Percentiles rank a stretch among this genome's conserved stretches.
Conservation (phyloP, 35 echinoderm and acorn worm genomes). For the Holothuria glaberrima region DNA sequence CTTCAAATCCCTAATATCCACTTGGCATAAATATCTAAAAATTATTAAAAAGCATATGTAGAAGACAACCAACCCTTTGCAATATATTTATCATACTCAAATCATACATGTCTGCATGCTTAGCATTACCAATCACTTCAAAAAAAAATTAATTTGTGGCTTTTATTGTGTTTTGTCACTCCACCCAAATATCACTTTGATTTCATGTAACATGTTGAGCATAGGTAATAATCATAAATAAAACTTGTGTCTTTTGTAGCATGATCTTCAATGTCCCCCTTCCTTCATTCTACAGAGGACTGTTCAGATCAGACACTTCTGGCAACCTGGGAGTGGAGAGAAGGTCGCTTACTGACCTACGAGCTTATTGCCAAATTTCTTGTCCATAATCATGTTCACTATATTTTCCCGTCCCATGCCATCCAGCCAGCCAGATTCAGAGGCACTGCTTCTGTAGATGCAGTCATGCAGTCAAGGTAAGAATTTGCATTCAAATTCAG, state of each 20-base stretch:
- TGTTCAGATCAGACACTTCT: constrained; percentile 13
- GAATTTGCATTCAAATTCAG: neutral
- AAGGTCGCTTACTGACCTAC: constrained; percentile 93
- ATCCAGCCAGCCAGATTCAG: constrained; percentile 79
- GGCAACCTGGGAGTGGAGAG: constrained; percentile 96
- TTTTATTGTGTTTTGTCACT: too few relatives aligned
- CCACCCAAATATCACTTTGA: too few relatives aligned
- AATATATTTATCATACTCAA: too few relatives aligned
- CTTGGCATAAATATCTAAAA: too few relatives aligned
- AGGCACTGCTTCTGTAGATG: constrained; percentile 84
- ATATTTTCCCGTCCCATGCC: constrained; percentile 90
- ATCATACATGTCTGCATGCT: too few relatives aligned
- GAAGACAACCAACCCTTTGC: too few relatives aligned
- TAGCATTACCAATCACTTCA: too few relatives aligned
- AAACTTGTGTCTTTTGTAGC: neutral
- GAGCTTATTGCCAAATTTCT: constrained; percentile 96
- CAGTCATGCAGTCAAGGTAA: constrained; percentile 80
- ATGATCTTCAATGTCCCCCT: neutral
- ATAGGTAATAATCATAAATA: too few relatives aligned
- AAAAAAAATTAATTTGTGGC: too few relatives aligned
- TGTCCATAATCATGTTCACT: constrained; percentile 96
- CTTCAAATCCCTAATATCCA: too few relatives aligned
- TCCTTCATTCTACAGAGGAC: constrained; percentile 4
- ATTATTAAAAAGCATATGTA: too few relatives aligned
- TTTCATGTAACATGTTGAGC: neutral